These are phyloP conservation scores for Tenthredo mesomela DNA, from an alignment of 2,888 invertebrate species.

Conservation along the genomic window DNA sequence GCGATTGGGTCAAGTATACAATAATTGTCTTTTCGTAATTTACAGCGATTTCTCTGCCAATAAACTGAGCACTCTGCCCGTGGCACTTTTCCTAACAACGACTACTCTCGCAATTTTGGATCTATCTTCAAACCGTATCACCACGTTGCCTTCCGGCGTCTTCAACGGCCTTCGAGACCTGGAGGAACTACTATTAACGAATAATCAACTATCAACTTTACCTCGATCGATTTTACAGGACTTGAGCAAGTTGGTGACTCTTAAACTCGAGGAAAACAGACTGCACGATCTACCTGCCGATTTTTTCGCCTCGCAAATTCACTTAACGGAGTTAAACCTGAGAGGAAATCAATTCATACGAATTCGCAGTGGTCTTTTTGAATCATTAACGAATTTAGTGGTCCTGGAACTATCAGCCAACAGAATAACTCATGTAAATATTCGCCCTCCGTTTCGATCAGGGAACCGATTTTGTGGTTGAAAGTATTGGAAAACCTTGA, in stretches of 20 bases:
- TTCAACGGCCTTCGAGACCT: slow-evolving; percentile 82
- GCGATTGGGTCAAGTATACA: background rate
- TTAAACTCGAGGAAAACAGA: slow-evolving; percentile 85
- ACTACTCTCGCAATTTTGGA: slow-evolving; percentile 80
- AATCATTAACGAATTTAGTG: slow-evolving; percentile 80
- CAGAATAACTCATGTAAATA: slow-evolving; percentile 79
- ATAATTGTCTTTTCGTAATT: slow-evolving; percentile 49
- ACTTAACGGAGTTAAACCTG: slow-evolving; percentile 85
- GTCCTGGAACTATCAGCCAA: slow-evolving; percentile 86
- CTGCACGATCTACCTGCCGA: slow-evolving; percentile 81
- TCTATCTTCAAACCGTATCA: slow-evolving; percentile 87
- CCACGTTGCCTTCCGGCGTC: slow-evolving; percentile 83
- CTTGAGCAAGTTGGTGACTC: slow-evolving; percentile 81
- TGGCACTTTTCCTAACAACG: slow-evolving; percentile 79
- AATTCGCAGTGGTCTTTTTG: slow-evolving; percentile 81
- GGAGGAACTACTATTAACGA: slow-evolving; percentile 85
- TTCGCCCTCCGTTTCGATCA: background rate
- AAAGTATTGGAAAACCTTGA: background rate
- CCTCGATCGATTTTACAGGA: slow-evolving; percentile 82
- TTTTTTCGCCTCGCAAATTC: slow-evolving; percentile 81
- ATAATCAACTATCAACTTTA: slow-evolving; percentile 82
- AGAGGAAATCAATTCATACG: slow-evolving; percentile 84
- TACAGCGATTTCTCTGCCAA: slow-evolving; percentile 83
- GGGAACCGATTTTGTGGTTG: background rate
- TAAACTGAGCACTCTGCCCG: slow-evolving; percentile 81